A percentile compares a stretch with the other conserved stretches of the same genome.
phyloP scores from a whole-genome alignment of 2,888 invertebrate species.

The Silvanus unidentatus region DNA sequence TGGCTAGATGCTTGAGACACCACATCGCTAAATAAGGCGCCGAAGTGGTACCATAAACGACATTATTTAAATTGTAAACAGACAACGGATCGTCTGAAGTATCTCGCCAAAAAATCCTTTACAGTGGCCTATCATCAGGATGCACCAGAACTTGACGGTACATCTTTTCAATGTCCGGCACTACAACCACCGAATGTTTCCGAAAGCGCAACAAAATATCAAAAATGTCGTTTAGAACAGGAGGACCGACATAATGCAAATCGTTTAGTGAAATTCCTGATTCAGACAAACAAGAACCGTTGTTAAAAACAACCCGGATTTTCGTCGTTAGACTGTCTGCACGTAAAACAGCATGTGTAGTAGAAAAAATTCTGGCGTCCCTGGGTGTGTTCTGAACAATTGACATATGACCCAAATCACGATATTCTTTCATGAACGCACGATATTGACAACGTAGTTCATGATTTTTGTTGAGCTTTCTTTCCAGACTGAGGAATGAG shows the following conservation, averaged over 20 bases:
- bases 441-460: too few species aligned
- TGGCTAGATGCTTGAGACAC: conserved; percentile 2
- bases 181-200: conserved; percentile 17
- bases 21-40: conserved; percentile 4
- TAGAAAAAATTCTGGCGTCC: conserved; percentile 10
- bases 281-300: conserved; percentile 24
- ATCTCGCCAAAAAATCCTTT: neutral
- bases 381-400: neutral
- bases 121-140: neutral
- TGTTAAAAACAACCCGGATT: conserved; percentile 32
- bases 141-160: conserved; percentile 14
- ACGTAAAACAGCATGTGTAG: conserved; percentile 37
- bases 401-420: neutral
- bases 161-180: conserved; percentile 26
- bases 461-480: too few species aligned
- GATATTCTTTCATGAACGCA: neutral
- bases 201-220: conserved; percentile 27
- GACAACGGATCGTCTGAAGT: neutral
- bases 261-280: conserved; percentile 34
- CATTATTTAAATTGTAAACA: conserved; percentile 2
- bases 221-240: conserved; percentile 30
- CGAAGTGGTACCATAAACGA: conserved; percentile 8
- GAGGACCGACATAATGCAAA: conserved; percentile 29
- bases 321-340: conserved; percentile 30
- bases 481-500: too few species aligned